Conservation (phyloP, 2,113 vertebrate genomes). For the Pycnonotus jocosus region DNA sequence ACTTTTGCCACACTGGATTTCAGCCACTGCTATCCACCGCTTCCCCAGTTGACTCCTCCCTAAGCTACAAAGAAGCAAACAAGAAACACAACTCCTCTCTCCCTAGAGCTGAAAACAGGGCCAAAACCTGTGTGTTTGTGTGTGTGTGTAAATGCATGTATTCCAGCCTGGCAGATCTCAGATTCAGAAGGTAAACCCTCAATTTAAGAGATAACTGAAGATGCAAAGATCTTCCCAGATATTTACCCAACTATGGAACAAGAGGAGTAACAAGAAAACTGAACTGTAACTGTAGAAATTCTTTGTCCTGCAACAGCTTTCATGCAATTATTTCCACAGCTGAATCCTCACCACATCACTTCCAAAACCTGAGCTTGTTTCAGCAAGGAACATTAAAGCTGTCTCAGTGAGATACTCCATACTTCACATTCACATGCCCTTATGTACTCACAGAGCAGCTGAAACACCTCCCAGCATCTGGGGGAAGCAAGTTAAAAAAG, state of each 20-base stretch:
- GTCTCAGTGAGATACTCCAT: background rate
- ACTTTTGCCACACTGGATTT: background rate
- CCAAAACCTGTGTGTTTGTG: fast-evolving
- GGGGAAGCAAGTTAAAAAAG: background rate
- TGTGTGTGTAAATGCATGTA: fast-evolving
- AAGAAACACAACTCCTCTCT: slow-evolving; percentile 2
- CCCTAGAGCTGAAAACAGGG: background rate
- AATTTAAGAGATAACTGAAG: background rate
- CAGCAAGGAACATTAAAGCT: background rate
- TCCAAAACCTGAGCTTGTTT: background rate
- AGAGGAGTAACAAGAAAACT: background rate
- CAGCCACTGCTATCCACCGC: background rate
- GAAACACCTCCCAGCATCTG: background rate
- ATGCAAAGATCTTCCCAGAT: background rate
- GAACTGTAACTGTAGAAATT: background rate
- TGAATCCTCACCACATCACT: background rate
- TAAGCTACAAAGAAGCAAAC: slow-evolving; percentile 30
- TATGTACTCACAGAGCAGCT: background rate
- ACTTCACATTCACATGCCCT: background rate
- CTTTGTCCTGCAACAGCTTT: background rate
- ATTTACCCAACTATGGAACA: background rate
- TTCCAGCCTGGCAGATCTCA: background rate
- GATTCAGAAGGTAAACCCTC: background rate
- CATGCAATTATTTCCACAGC: background rate
- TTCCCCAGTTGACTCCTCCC: background rate